Conservation (phyloP, 1,140 invertebrate species). For the Phthorimaea operculella region DNA sequence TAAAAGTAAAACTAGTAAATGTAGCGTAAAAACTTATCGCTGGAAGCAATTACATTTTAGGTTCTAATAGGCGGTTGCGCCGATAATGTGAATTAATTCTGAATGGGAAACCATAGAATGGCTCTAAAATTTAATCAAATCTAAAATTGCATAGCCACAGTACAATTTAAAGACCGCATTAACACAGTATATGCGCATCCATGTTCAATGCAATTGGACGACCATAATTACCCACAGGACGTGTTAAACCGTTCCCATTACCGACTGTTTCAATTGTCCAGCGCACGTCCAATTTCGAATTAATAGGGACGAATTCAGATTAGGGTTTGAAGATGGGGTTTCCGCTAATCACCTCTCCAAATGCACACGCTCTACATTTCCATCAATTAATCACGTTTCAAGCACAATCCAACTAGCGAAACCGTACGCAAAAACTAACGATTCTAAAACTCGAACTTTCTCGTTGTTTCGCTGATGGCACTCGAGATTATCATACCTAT, state of each 20-base stretch:
- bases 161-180: slow-evolving; percentile 18
- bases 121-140: slow-evolving; percentile 22
- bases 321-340: slow-evolving; percentile 42
- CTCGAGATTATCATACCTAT: slow-evolving; percentile 30
- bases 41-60: too few relatives aligned
- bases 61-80: too few relatives aligned
- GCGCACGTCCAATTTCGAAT: slow-evolving; percentile 48
- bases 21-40: too few relatives aligned
- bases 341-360: slow-evolving; percentile 50
- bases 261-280: slow-evolving; percentile 50
- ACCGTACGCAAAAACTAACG: slow-evolving; percentile 3
- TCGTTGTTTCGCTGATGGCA: slow-evolving; percentile 27
- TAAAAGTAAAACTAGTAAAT: too few relatives aligned
- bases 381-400: slow-evolving; percentile 30
- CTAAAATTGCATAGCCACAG: slow-evolving; percentile 9
- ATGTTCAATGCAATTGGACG: slow-evolving; percentile 36
- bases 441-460: slow-evolving; percentile 17
- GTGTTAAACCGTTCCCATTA: slow-evolving; percentile 48
- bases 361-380: slow-evolving; percentile 22
- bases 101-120: background rate
- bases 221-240: slow-evolving; percentile 54
- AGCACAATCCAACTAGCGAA: slow-evolving; percentile 12
- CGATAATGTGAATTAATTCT: background rate
- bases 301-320: slow-evolving; percentile 47
- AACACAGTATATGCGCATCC: slow-evolving; percentile 17